Evolutionary conservation across 1,140 invertebrate species (phyloP), one percentile per base, ranked within the genome.

Genomic region (Thrips palmi): DNA sequence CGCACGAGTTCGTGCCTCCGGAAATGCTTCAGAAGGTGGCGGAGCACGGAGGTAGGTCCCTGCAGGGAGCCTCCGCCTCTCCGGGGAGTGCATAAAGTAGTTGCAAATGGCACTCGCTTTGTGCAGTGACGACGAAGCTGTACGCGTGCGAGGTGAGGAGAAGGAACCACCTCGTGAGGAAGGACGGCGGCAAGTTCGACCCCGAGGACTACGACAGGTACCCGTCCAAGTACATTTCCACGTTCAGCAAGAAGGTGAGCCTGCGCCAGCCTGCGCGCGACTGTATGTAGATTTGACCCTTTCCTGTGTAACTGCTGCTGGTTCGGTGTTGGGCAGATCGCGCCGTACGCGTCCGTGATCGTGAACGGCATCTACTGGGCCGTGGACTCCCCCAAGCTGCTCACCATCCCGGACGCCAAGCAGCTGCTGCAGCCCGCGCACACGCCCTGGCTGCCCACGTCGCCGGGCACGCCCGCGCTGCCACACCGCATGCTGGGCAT

Each of bases 341-440:
- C 94, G 0, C 91, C 94, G 0, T 97, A 93, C 55, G 91, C 93
- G 0, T 93, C 89, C 0, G 85, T 94, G 0, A 84, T 99, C 33
- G 70, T 98, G 2, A 98, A 99, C 54, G 88, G 96, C 5, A 97
- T 99, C 45, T 99, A 97, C 57, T 99, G 92, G 91, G 92, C 89
- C 0, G 80, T 91, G 1, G 87, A 86, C 51, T 88, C 89, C 32
- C 94, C 96, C 0, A 89, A 94, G 49, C 57, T 99, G 2, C 62
- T 98, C 18, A 96, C 93, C 1, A 93, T 98, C 45, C 93, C 94
- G 0, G 94, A 98, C 59, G 94, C 94, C 0, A 99, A 99, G 59
- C 75, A 81, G 47, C 64, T 99, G 2, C 59, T 98, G 0, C 66
- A 80, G 42, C 85, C 91, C 0, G 75, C 80, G 0, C 71, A 85